phyloP scores from a whole-genome alignment of 2,888 invertebrate genomes.

The Thera britannica region DNA sequence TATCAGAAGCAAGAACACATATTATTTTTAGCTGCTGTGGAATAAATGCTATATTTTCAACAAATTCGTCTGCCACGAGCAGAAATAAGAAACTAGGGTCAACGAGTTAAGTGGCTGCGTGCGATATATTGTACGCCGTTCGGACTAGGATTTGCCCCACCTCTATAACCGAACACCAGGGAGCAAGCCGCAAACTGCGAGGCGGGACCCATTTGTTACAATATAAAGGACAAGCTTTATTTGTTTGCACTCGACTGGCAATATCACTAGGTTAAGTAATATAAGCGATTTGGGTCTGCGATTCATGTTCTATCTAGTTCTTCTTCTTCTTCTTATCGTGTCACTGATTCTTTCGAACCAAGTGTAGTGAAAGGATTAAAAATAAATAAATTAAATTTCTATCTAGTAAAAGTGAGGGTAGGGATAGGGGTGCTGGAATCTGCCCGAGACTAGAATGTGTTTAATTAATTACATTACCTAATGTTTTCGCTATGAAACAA shows the following conservation, averaged over 20 bases:
- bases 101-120: too few species aligned
- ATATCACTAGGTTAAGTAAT: slow-evolving; percentile 33
- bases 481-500: slow-evolving; percentile 1
- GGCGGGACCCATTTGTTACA: slow-evolving; percentile 40
- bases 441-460: slow-evolving; percentile 15
- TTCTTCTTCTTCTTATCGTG: too few species aligned
- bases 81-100: not conserved
- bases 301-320: slow-evolving; percentile 31
- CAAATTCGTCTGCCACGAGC: not conserved
- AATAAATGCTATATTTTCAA: not conserved
- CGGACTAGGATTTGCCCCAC: slow-evolving; percentile 7
- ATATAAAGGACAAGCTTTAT: slow-evolving; percentile 43
- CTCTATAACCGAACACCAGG: slow-evolving; percentile 5
- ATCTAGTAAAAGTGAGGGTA: slow-evolving; percentile 21
- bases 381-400: too few species aligned
- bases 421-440: slow-evolving; percentile 4
- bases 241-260: slow-evolving; percentile 35
- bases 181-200: slow-evolving; percentile 33
- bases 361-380: too few species aligned
- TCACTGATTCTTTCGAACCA: too few species aligned
- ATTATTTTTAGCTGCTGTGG: not conserved
- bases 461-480: slow-evolving; percentile 28
- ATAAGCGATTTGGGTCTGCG: slow-evolving; percentile 32
- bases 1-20: not conserved
- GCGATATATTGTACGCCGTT: not conserved